Percentiles rank a stretch among this genome's conserved stretches.
phyloP scores from a whole-genome alignment of 2,113 vertebrate genomes.

The Chamaea fasciata region DNA sequence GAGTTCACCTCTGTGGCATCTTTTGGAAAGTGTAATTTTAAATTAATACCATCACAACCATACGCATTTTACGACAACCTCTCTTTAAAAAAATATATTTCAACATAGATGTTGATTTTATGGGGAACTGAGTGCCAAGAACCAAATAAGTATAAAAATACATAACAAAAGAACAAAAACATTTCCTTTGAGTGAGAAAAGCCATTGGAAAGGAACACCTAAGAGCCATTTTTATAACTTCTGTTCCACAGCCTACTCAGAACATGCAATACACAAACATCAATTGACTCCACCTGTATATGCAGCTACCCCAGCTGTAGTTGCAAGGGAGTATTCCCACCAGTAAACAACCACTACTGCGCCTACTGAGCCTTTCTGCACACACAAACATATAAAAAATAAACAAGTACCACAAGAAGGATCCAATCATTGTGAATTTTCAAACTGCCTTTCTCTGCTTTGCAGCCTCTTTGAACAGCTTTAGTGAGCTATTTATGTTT shows the following conservation, averaged over 20 bases:
- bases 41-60: not conserved
- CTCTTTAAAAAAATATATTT: not conserved
- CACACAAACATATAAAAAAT: not conserved
- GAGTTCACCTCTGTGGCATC: not conserved
- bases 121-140: not conserved
- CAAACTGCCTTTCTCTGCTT: not conserved
- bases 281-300: not conserved
- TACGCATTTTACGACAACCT: not conserved
- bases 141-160: not conserved
- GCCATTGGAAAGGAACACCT: not conserved
- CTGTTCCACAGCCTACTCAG: not conserved
- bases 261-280: not conserved
- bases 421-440: not conserved
- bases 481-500: not conserved
- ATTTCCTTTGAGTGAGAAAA: not conserved
- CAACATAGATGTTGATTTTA: slow-evolving; percentile 27
- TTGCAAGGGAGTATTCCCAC: not conserved
- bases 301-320: not conserved
- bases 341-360: not conserved
- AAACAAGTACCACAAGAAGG: not conserved
- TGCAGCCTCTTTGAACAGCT: not conserved
- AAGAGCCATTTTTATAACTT: not conserved
- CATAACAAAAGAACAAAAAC: not conserved
- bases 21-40: not conserved
- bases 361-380: not conserved